Evolutionary conservation across 2,113 vertebrate genomes (phyloP).

Genomic region (Lethenteron camtschaticum): DNA sequence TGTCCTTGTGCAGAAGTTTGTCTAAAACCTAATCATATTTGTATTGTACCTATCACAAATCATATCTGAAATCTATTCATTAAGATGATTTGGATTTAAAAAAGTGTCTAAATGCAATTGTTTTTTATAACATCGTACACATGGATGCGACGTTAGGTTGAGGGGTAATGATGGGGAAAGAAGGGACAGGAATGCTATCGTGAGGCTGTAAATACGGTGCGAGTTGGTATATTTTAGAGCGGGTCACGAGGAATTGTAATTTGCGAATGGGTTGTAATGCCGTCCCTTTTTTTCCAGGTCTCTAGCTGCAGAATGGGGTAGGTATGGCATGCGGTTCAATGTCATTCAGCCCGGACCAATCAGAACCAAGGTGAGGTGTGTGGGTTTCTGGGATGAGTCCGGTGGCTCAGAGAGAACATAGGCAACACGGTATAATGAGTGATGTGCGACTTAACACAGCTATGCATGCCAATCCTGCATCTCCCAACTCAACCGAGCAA

Average conservation of each 20-base stretch:
- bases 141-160: not conserved
- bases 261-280: not conserved
- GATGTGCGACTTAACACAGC: too few species aligned
- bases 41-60: too few species aligned
- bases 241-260: not conserved
- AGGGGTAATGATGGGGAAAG: not conserved
- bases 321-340: constrained; percentile 80
- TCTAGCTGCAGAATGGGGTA: constrained; percentile 72
- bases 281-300: constrained; percentile 35
- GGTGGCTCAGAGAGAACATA: not conserved
- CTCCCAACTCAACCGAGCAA: too few species aligned
- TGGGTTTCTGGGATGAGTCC: not conserved
- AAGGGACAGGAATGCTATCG: too few species aligned
- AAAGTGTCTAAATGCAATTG: not conserved
- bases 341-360: constrained; percentile 89
- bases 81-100: too few species aligned
- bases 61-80: too few species aligned
- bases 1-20: too few species aligned
- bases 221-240: not conserved
- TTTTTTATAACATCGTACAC: not conserved
- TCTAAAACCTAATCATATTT: too few species aligned
- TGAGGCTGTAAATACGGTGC: not conserved
- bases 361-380: constrained; percentile 49
- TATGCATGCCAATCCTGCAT: too few species aligned
- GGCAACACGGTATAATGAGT: too few species aligned